Evolutionary conservation across 2,113 vertebrate species (phyloP), one percentile per base, ranked within the genome.

Genomic region (Equus quagga): DNA sequence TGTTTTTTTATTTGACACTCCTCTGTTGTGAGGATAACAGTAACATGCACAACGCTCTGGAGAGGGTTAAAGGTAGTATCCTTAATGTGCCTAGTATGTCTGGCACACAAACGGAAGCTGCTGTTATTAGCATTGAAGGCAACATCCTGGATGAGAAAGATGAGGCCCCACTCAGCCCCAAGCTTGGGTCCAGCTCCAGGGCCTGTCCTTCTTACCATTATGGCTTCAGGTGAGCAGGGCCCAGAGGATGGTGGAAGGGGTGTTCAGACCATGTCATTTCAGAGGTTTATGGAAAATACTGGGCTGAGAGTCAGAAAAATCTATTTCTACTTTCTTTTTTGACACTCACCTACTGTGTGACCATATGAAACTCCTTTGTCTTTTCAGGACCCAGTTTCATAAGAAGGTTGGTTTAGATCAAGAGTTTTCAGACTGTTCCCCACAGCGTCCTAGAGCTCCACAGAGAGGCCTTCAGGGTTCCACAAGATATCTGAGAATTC

Each of bases 221-320:
- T 51, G 33, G 12, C 44, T 51, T 89, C 44, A 3, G 1, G 70
- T 65, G 2, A 75, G 15, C 44, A n/a, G 36, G 56, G 23, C 58
- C 24, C 4, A 8, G 46, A 65, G 1, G 8, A 41, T 54, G 12
- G 8, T 8, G 58, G 5, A 19, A 11, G n/a, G 14, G 24, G 3
- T 31, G 36, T 64, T 65, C 26, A 26, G 36, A 51, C 15, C 24
- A n/a, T 62, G 56, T 83, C 15, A 8, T 62, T 92, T 92, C 44
- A 83, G 33, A 64, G 81, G 5, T 54, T 1, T 81, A 26, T 81
- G 78, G 18, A 89, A 88, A 62, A 89, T 19, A 81, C 51, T n/a
- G 28, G 44, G 21, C 51, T 46, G 54, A 41, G 23, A 91, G 26
- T 69, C 76, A 72, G 76, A 69, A 36, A 92, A 60, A 82, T n/a